Base-by-base conservation (phyloP, 2,113 vertebrate species). In the Pollimyrus isidori region DNA sequence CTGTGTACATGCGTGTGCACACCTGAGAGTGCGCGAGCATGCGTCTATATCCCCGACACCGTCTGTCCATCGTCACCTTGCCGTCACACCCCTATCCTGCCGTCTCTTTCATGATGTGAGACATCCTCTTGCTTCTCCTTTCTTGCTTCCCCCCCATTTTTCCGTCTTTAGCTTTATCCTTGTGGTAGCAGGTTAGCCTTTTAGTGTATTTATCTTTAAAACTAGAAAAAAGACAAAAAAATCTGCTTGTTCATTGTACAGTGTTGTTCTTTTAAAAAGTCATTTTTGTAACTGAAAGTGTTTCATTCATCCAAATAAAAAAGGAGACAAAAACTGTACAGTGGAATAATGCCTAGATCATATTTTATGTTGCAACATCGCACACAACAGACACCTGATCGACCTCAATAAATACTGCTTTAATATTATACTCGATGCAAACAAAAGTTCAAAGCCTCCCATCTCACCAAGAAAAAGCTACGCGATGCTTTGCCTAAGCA, bases 211-310 rank as follows among this genome's bases (percentile, higher is more conserved):
- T 95, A 95, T 95, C 95, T 96, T 94, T 94, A 94, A 95, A 96
- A 93, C 93, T 92, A 93, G 93, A 95, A 91, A 65, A 92, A 82
- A 92, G 89, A 92, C 90, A 93, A 95, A 93, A 93, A 93, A 93
- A 93, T 94, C 94, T 95, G 95, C 95, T 96, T 96, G 95, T 95
- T 95, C 95, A 96, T 95, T 96, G 96, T 96, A 96, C 95, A 96
- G 95, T 96, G 95, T 95, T 95, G 95, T 96, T 96, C 94, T 96
- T 96, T 96, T 96, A 94, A 96, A 69, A 88, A 96, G 95, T 95
- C 94, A 96, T 96, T 96, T 96, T 96, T 96, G 96, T 96, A 96
- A 96, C 95, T 96, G 94, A 95, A 95, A 94, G 96, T 96, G 96
- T 96, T 96, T 96, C 95, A 96, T 95, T 95, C 95, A 96, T 96